Evolutionary conservation across 2,113 vertebrate genomes (phyloP), one percentile per base, ranked within the genome.

Genomic region (Lamprotornis superbus): DNA sequence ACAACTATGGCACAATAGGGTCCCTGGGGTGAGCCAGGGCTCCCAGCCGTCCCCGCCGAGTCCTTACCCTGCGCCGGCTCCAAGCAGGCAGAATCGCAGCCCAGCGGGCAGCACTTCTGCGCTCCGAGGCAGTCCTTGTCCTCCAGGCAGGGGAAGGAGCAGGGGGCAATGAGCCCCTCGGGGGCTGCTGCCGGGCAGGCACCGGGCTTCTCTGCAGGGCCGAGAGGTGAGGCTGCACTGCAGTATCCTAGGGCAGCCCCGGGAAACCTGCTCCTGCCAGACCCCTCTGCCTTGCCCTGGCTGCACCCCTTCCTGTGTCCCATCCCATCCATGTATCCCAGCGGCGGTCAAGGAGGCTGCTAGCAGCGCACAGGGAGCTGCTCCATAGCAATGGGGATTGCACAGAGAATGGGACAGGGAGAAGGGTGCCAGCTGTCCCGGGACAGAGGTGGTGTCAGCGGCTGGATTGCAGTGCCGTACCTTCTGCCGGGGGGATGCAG

Each of bases 121-220:
- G 4, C 37, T 11, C 95, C 94, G 90, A 86, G 75, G 75, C 96
- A 93, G 55, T 93, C 94, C 83, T 23, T 27, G 91, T 95, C 91
- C 64, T 87, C 91, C 85, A 83, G 89, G 86, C 96, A 96, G 59
- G 76, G 50, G 86, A 95, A 94, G 73, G 94, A 86, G 91, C 93
- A 92, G 80, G 91, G 93, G 24, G 25, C 49, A 7, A 55, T 47
- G 33, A 90, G 35, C 19, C 71, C 35, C 68, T 92, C 42, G 2
- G 94, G 89, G 44, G 60, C 83, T 5, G 59, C 76, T 1, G 21
- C 47, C 0, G 83, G 95, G 77, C 95, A 94, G 39, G 33, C 12
- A 1, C 95, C 86, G 0, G 87, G 80, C 40, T 96, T 96, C 83
- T 95, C 95, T 96, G 93, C 59, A 87, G 61, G 64, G 46, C 65